Evolutionary conservation across 2,113 vertebrate genomes (phyloP).

Genomic region (Macrotus californicus): DNA sequence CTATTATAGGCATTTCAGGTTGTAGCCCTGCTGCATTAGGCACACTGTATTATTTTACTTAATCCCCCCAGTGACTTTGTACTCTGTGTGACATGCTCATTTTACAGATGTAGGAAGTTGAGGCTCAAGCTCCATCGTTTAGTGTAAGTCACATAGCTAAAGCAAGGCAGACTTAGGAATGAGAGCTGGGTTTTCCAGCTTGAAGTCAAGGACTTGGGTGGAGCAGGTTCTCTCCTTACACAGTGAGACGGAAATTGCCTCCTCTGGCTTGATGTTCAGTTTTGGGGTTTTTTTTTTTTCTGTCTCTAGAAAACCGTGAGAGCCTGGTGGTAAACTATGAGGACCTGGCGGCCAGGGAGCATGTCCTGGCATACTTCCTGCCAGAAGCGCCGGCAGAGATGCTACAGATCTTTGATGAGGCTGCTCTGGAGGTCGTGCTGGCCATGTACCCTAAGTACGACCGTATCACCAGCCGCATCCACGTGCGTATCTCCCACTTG

Average conservation of each 20-base stretch:
- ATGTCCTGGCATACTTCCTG: conserved; percentile 96
- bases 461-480: conserved; percentile 92
- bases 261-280: background rate
- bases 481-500: conserved; percentile 94
- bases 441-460: conserved; percentile 99
- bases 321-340: conserved; percentile 96
- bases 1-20: background rate
- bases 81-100: fast-evolving
- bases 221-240: fast-evolving
- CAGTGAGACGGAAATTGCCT: background rate
- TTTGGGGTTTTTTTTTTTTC: no score
- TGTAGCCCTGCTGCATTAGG: no score
- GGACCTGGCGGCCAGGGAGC: conserved; percentile 94
- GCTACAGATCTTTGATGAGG: conserved; percentile 97
- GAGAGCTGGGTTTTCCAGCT: background rate
- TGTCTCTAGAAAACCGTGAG: conserved; percentile 91
- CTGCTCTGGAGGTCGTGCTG: conserved; percentile 94
- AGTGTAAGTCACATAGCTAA: background rate
- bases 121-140: background rate
- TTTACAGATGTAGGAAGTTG: background rate
- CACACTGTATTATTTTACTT: fast-evolving
- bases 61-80: background rate
- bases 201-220: background rate
- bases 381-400: conserved; percentile 96
- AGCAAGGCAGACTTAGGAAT: background rate